Base-by-base conservation (phyloP, 2,797 vertebrate genomes). In the Falco cherrug region DNA sequence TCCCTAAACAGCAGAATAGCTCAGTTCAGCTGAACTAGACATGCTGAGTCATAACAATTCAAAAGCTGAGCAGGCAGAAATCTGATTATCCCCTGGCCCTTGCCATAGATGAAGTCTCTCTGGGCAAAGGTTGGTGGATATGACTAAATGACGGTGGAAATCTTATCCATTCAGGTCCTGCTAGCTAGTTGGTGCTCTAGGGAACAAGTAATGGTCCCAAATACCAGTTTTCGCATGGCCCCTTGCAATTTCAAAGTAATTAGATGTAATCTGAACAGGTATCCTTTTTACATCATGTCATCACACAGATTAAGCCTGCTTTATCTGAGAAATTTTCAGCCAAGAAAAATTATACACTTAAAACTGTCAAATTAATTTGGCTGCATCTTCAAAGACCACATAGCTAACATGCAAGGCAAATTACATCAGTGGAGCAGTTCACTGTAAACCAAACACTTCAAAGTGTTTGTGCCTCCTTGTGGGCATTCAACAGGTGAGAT, bases 41-140 rank as follows among this genome's bases (percentile, higher is more conserved):
- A 9, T 79, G 60, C 53, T 68, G 74, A 94, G 56, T 95, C 88
- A 63, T 64, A 96, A 84, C 45, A 82, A 92, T 94, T 73, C 74
- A 53, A 35, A 93, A 95, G 50, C 3, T 60, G 60, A 94, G 64
- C 56, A 51, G 50, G 22, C 41, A 94, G 63, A 54, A 80, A 68
- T 48, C 57, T 83, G 81, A 92, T 89, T 81, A 92, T 84, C 24
- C n/a, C 20, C 18, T n/a, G 64, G 37, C 24, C 31, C 68, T 93
- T 2, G 4, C 22, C 50, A 51, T 60, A 81, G 43, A 81, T 76
- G 77, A 75, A 67, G 47, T 71, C 48, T 91, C 56, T 33, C 57
- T 65, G 56, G 76, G 39, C 35, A 91, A 88, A 92, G n/a, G 67
- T 60, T 80, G 74, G 76, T n/a, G 15, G 43, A 37, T 71, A 16